Evolutionary conservation across 1,140 invertebrate genomes (phyloP).

Genomic region (Diachasma alloeum): DNA sequence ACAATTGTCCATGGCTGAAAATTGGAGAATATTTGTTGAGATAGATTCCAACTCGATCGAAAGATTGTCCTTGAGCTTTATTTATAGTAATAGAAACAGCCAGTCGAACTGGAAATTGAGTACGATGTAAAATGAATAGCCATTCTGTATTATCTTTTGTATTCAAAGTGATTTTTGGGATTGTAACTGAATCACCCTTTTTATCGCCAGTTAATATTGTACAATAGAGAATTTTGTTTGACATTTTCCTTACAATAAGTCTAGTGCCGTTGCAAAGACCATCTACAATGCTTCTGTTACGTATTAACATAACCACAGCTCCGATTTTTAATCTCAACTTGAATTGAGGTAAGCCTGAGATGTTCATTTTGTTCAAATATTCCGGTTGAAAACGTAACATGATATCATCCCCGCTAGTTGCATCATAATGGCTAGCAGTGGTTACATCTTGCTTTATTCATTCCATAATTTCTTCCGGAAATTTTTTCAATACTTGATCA

Average conservation of each 20-base stretch:
- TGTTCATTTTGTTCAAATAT: background rate
- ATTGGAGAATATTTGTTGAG: background rate
- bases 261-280: too few species aligned
- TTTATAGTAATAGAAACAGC: conserved; percentile 67
- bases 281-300: too few species aligned
- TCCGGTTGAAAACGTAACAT: too few species aligned
- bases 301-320: background rate
- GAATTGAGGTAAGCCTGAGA: background rate
- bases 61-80: conserved; percentile 65
- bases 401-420: background rate
- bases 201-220: too few species aligned
- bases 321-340: background rate
- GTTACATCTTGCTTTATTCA: conserved; percentile 42
- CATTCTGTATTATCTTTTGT: conserved; percentile 4
- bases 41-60: conserved; percentile 15
- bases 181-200: too few species aligned
- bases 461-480: background rate
- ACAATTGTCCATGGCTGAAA: too few species aligned
- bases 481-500: conserved; percentile 3
- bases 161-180: too few species aligned
- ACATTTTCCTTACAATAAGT: too few species aligned
- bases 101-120: too few species aligned
- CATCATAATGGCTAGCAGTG: conserved; percentile 36
- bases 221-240: too few species aligned
- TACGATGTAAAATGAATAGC: conserved; percentile 39